A percentile compares a stretch with the other conserved stretches of the same genome.
Conservation (phyloP, 2,888 invertebrate genomes). For the Cyrtodaria siliqua region DNA sequence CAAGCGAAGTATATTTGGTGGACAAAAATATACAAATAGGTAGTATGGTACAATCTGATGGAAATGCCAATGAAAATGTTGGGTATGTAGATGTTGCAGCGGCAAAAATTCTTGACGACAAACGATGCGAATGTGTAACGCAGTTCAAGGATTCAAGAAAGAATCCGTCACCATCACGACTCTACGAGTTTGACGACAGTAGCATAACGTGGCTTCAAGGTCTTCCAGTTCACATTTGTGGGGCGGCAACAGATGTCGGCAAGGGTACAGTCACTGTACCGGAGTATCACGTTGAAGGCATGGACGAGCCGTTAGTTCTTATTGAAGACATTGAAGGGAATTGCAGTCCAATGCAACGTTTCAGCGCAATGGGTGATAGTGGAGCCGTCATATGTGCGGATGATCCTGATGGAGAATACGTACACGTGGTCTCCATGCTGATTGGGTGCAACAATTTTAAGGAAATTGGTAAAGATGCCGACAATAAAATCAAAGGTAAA, state of each 20-base stretch:
- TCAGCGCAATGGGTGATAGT: too few species aligned
- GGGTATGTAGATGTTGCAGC: constrained; percentile 10
- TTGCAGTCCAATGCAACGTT: too few species aligned
- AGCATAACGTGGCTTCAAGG: neutral
- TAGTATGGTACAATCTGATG: constrained; percentile 1
- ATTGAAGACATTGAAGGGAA: too few species aligned
- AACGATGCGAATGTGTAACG: neutral
- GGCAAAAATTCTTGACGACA: neutral
- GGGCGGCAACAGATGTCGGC: constrained; percentile 24
- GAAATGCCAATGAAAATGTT: too few species aligned
- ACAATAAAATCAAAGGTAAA: constrained; percentile 1
- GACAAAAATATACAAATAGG: constrained; percentile 4
- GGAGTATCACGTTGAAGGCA: too few species aligned
- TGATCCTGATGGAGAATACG: constrained; percentile 16
- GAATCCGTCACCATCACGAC: neutral
- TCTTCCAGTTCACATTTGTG: constrained; percentile 30
- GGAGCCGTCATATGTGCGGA: constrained; percentile 32
- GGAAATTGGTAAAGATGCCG: neutral
- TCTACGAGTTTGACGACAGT: neutral
- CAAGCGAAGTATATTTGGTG: constrained; percentile 1
- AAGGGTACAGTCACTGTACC: constrained; percentile 21
- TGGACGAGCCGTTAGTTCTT: too few species aligned
- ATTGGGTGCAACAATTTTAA: constrained; percentile 12
- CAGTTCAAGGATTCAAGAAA: constrained; percentile 4
- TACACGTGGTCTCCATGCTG: constrained; percentile 29